Evolutionary conservation across 1,140 invertebrate species (phyloP), one percentile per base, ranked within the genome.

Genomic region (Drosophila orena): DNA sequence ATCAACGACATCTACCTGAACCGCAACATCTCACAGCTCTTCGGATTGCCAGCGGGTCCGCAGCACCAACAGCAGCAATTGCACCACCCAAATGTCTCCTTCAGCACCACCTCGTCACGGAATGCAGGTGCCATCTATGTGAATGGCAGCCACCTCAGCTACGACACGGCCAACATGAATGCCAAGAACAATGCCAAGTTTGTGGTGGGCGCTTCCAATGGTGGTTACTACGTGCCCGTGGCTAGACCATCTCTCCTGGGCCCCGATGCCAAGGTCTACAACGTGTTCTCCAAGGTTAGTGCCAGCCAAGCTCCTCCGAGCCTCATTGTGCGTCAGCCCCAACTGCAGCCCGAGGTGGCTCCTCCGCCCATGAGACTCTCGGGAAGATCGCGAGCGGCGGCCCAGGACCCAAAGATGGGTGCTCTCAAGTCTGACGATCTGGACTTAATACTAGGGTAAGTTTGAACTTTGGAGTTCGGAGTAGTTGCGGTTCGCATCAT

Each of bases 391-490:
- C 70, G 80, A n/a, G 44, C 43, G 8, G 46, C 53, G 1, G 62
- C 17, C 4, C 30, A 56, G 22, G 61, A 77, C 7, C 1, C 50
- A 0, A 77, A 71, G 11, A 4, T 46, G 3, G 38, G 47, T 38
- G 38, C 53, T 6, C 34, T 71, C 0, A 93, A 94, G n/a, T 93
- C 94, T 7, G 94, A 94, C 47, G 94, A 95, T 73, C 93, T 95
- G 68, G 93, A 93, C 22, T 93, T 94, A 60, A 93, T 95, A 68
- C 91, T 95, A 69, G 94, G 94, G 95, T 95, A 85, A 92, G 92
- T 91, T 46, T 0, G 4, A 8, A 5, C 3, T n/a, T n/a, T n/a
- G n/a, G n/a, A n/a, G n/a, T n/a, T n/a, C n/a, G 15, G 20, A 12
- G 7, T n/a, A 34, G 3, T 8, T 15, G 7, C 2, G 1, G 10